Conservation (phyloP, 2,797 vertebrate genomes). For the Zalophus californianus region DNA sequence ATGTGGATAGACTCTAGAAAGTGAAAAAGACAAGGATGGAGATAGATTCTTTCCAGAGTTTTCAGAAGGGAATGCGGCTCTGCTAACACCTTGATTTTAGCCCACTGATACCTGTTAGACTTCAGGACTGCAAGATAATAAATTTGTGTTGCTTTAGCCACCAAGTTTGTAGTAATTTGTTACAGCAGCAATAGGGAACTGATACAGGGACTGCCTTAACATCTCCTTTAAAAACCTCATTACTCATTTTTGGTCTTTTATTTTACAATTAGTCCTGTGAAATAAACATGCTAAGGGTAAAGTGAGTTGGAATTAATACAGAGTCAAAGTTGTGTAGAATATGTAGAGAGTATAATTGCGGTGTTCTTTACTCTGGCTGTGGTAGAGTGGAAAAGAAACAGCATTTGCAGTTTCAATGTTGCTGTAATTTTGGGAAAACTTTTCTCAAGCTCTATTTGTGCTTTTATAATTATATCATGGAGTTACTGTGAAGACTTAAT, state of each 20-base stretch:
- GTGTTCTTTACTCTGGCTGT: not conserved
- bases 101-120: not conserved
- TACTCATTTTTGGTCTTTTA: not conserved
- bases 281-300: not conserved
- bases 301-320: not conserved
- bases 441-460: not conserved
- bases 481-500: not conserved
- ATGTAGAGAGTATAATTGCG: not conserved
- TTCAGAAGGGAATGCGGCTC: not conserved
- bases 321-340: not conserved
- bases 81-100: not conserved
- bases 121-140: not conserved
- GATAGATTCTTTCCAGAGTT: not conserved
- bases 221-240: not conserved
- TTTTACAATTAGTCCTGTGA: not conserved
- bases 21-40: not conserved
- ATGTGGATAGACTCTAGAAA: not conserved
- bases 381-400: not conserved
- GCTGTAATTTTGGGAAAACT: not conserved
- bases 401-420: not conserved
- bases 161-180: not conserved
- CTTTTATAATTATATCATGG: not conserved
- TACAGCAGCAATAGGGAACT: not conserved
- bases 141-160: not conserved
- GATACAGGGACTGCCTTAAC: not conserved